phyloP scores from a whole-genome alignment of 2,113 vertebrate species.

The Chrysochloris asiatica region DNA sequence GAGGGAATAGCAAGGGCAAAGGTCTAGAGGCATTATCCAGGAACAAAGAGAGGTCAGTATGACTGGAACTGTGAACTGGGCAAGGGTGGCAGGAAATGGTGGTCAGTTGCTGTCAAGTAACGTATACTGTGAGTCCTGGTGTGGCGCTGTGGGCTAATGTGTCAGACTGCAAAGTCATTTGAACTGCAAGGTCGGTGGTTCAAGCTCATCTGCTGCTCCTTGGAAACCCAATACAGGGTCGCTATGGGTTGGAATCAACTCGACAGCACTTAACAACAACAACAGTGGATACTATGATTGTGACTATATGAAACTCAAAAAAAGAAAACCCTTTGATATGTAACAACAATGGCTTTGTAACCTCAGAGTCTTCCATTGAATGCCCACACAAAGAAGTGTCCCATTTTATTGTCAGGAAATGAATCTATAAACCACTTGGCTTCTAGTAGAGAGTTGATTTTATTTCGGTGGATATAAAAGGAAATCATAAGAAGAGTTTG shows the following conservation, averaged over 20 bases:
- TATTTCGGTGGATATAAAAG: not conserved
- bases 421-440: not conserved
- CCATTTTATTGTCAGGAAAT: slow-evolving; percentile 1
- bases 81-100: not conserved
- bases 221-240: too few species aligned
- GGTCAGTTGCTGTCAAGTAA: not conserved
- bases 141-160: too few species aligned
- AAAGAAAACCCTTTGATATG: not conserved
- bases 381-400: not conserved
- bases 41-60: too few species aligned
- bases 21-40: too few species aligned
- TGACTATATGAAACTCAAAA: too few species aligned
- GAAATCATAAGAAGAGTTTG: not conserved
- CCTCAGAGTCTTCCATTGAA: not conserved
- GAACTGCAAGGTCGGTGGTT: too few species aligned
- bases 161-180: not conserved
- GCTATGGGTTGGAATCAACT: too few species aligned
- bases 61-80: not conserved
- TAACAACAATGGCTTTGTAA: not conserved
- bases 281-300: too few species aligned
- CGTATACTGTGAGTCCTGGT: too few species aligned
- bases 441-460: not conserved
- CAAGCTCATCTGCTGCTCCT: too few species aligned
- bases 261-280: too few species aligned
- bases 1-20: too few species aligned